Base-by-base conservation (phyloP, 1,140 invertebrate genomes). In the Drosophila triauraria region DNA sequence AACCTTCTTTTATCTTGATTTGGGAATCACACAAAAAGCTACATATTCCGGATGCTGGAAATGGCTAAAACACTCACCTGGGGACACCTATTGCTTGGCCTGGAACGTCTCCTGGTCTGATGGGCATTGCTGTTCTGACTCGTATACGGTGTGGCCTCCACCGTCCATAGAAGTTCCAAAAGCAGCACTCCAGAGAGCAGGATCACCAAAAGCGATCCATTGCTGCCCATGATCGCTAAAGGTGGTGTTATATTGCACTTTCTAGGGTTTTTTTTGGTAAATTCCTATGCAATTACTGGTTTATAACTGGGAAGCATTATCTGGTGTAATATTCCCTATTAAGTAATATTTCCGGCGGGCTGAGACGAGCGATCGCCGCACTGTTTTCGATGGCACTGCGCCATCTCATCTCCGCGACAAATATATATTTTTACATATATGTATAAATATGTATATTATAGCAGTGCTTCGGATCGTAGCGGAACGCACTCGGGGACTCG, bases 111-210 rank as follows among this genome's bases (percentile, higher is more conserved):
- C 25, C 69, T 85, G 30, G 61, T 65, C 35, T 56, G 70, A 5
- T 74, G 69, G 38, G 77, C 77, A 61, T 91, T 83, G 47, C 84
- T 92, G 35, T 92, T 92, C 47, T 79, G 82, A 27, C 68, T 79
- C 54, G 85, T 75, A 85, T 85, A 91, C 56, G 75, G 51, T 9
- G 54, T 40, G 25, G 17, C 58, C 30, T 54, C 46, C 30, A 43
- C 54, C 4, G 56, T 40, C 23, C 43, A 17, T 4, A 57, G 17
- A 3, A 70, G 10, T 12, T 80, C 72, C 8, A 82, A 42, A 42
- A 86, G 58, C 17, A 80, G 7, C 23, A 75, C 43, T 1, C 54
- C 25, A 15, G 57, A 23, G 20, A 65, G 38, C 40, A 71, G 23
- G 20, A 61, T 38, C 43, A 71, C 9, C 42, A 70, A 13, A 23